Conservation (phyloP, 2,797 vertebrate species). For the Fringilla coelebs region DNA sequence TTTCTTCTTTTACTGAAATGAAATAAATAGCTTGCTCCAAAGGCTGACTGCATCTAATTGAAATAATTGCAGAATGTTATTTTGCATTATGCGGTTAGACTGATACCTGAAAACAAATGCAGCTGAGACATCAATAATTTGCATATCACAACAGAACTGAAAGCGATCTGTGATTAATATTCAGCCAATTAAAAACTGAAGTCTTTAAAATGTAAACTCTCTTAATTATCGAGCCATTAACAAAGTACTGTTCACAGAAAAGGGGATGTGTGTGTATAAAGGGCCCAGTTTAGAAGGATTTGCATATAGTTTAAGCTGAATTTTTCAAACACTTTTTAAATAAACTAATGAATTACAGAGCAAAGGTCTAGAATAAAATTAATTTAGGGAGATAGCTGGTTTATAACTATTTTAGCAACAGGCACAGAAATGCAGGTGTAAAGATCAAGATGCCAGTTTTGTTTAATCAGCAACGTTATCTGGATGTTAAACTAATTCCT, state of each 20-base stretch:
- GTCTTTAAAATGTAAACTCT: constrained; percentile 37
- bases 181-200: constrained; percentile 42
- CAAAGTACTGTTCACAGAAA: constrained; percentile 24
- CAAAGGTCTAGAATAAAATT: neutral
- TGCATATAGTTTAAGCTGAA: neutral
- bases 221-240: constrained; percentile 34
- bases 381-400: neutral
- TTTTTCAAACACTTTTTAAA: neutral
- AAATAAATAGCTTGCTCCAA: constrained; percentile 29
- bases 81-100: constrained; percentile 26
- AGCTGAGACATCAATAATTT: constrained; percentile 44
- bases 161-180: constrained; percentile 44
- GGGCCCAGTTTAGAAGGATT: neutral
- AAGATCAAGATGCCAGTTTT: neutral
- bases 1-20: constrained; percentile 58
- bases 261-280: neutral
- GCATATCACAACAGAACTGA: constrained; percentile 45
- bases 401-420: neutral
- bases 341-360: neutral
- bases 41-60: constrained; percentile 48
- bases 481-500: neutral
- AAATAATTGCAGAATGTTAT: constrained; percentile 49
- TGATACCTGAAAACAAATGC: constrained; percentile 54
- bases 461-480: neutral
- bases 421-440: neutral